phyloP scores from a whole-genome alignment of 2,113 vertebrate species.

The Egretta garzetta region DNA sequence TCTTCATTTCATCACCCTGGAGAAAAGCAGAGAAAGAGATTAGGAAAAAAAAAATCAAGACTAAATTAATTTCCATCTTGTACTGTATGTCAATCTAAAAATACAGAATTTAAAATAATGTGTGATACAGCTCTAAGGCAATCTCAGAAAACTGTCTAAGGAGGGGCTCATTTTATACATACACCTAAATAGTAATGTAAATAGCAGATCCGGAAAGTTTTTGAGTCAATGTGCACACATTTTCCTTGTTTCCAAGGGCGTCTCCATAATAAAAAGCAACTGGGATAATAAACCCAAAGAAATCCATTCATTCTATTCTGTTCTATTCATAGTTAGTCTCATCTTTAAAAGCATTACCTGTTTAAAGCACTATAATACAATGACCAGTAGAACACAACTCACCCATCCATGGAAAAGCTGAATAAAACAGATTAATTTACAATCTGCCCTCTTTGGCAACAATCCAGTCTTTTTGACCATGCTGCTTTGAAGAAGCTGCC shows the following conservation, averaged over 20 bases:
- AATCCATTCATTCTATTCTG: not conserved
- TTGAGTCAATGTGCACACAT: not conserved
- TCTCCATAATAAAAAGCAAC: not conserved
- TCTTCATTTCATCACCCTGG: constrained; percentile 98
- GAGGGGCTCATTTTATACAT: not conserved
- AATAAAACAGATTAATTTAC: not conserved
- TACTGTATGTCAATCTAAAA: not conserved
- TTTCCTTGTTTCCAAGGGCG: not conserved
- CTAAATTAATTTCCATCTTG: not conserved
- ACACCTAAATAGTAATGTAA: not conserved
- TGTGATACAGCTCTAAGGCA: not conserved
- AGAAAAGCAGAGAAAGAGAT: not conserved
- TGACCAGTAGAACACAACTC: not conserved
- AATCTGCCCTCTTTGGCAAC: not conserved
- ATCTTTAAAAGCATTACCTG: not conserved
- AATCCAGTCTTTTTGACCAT: not conserved
- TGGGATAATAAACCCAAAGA: not conserved
- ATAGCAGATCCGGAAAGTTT: not conserved
- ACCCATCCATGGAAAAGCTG: not conserved
- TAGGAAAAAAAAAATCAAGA: not conserved
- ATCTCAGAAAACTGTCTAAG: not conserved
- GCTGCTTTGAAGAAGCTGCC: not conserved
- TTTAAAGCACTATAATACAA: not conserved
- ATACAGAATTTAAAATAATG: not conserved
- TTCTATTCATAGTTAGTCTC: not conserved